Evolutionary conservation across 2,888 invertebrate genomes (phyloP), one percentile per base, ranked within the genome.

Genomic region (Smittia sp.): DNA sequence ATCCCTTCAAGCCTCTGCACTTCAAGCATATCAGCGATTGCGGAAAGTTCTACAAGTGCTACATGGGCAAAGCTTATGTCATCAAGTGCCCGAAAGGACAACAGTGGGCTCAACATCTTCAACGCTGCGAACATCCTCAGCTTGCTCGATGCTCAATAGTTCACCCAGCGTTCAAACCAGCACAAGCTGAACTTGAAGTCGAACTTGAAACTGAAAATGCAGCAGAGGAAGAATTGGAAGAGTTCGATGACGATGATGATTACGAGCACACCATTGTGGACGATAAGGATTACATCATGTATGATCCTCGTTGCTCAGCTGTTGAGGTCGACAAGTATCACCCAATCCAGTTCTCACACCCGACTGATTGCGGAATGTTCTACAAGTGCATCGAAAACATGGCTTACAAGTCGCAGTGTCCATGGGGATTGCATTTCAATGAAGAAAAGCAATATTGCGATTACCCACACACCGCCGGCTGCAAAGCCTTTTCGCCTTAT

Each of bases 11-110:
- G 13, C 38, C 72, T 9, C 9, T 20, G 7, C 72, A 72, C 32
- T 62, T 62, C 25, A 22, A 22, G 9, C 72, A 72, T 18, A 25
- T 18, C 20, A 58, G 25, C 20, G 72, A 72, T 22, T 72, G 72
- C 32, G 1, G 32, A 13, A 72, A 72, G 25, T 72, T 58, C 72
- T 72, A 62, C 38, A 72, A 72, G 32, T 72, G 72, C 20, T 72
- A 72, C 32, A 15, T 72, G 62, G 72, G 72, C 25, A 58, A 62
- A 62, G 72, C 72, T 58, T 72, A 72, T 13, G 62, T 72, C 7
- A 58, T 72, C 15, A 72, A 72, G 18, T 72, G 72, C 13, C 72
- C 72, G 39, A 58, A 62, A 22, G 58, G 62, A 4, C 72, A 72
- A n/a, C 58, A 72, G 7, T 72, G 72, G 72, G 13, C 15, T 2